Evolutionary conservation across 2,888 invertebrate genomes (phyloP), one percentile per base, ranked within the genome.

Genomic region (Melipona beecheii): DNA sequence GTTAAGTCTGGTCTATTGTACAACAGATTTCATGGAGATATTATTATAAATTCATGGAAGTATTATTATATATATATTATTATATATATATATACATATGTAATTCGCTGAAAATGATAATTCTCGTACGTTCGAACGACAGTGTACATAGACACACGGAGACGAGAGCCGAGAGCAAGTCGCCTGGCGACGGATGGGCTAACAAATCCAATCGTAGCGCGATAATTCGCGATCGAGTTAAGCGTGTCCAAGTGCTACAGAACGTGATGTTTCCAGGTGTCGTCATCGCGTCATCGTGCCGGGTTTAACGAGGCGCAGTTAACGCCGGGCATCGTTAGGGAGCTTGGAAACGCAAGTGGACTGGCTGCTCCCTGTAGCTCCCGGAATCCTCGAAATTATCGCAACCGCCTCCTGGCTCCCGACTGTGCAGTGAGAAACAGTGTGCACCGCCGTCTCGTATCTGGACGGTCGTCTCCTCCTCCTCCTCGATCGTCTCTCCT

Each of bases 281-380:
- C 83, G 85, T 84, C 83, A 72, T 76, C 76, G 81, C 69, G 77
- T 85, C 78, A 76, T 76, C 81, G 80, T 72, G 76, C 70, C 24
- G 62, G 58, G 83, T 75, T 84, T 87, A 90, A 90, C 88, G 89
- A 89, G 89, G 84, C 75, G 81, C 86, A 86, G 89, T 90, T 87
- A 88, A 85, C 86, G 80, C 74, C 73, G 75, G 43, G 71, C 81
- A 78, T 87, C 86, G 86, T 90, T 90, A 87, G 79, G 85, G 75
- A 79, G 81, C 76, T 78, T 54, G 54, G 78, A 64, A 43, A 68
- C 68, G 75, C 69, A 58, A 78, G 82, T 79, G 78, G 78, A 79
- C 81, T 5, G 60, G 15, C 17, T 17, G 80, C 56, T 54, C 36
- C 64, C 69, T 60, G 77, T 49, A 43, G 65, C 60, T 54, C 64